Base-by-base conservation (phyloP, 2,888 invertebrate genomes). In the Mesochorus sp. region DNA sequence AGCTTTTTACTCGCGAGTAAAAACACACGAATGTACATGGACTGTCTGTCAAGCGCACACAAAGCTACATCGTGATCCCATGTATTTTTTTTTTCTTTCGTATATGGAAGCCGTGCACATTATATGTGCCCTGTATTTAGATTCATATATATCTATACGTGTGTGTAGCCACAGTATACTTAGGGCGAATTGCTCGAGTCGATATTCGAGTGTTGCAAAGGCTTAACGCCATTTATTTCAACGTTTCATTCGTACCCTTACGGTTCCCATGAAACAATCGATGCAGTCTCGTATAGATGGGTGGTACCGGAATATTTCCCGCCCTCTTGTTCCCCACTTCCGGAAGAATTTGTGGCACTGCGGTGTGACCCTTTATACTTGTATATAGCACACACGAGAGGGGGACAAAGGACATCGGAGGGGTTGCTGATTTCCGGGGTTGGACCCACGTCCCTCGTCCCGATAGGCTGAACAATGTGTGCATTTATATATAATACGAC, bases 301-400 rank as follows among this genome's bases (percentile, higher is more conserved):
- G 85, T 81, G 83, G 83, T 77, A 79, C 84, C 80, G 68, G 67
- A 78, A 81, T 78, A 82, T 81, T 82, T 83, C 85, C 86, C 85
- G 85, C 87, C 86, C 80, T 72, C 71, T 76, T 81, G 74, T 79
- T 79, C 84, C 83, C 84, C 80, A 83, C 85, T 85, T 84, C 83
- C 84, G 83, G 80, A 77, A 71, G 72, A 55, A 80, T 79, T 82
- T 61, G 79, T 75, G 55, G 64, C 49, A 74, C 61, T 53, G 80
- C 31, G 31, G 80, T 57, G 68, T 74, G 71, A 73, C 72, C 64
- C 71, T 57, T 37, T 44, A 6, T 12, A 24, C 3, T 34, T n/a
- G 26, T n/a, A n/a, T n/a, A 42, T 34, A 49, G 26, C 31, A 70
- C 47, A 53, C 55, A 70, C 6, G 74, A 51, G 49, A n/a, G 34